Conservation (phyloP, 2,888 invertebrate species). For the Stenchaetothrips biformis region DNA sequence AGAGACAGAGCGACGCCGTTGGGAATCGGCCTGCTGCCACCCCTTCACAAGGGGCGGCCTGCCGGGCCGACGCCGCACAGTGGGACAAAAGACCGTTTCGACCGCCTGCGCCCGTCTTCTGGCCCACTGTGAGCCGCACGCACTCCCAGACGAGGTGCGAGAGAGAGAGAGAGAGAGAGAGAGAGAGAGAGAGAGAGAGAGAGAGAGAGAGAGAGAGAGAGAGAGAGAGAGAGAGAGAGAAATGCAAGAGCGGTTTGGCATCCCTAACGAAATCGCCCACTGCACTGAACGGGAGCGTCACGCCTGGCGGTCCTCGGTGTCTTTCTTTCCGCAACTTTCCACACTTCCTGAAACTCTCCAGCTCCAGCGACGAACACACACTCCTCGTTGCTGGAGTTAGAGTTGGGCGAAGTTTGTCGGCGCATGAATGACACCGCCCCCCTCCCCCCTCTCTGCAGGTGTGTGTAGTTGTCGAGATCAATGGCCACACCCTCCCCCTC, state of each 20-base stretch:
- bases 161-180: conserved; percentile 28
- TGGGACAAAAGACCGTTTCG: too few relatives aligned
- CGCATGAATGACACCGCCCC: neutral
- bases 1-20: too few relatives aligned
- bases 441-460: conserved; percentile 15
- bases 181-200: conserved; percentile 27
- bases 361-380: neutral
- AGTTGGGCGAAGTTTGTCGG: neutral
- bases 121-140: neutral
- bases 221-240: conserved; percentile 28
- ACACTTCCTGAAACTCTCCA: neutral
- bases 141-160: neutral
- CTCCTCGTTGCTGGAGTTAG: neutral
- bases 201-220: conserved; percentile 31
- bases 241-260: neutral
- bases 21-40: too few relatives aligned
- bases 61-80: too few relatives aligned
- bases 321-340: neutral
- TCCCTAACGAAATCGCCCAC: neutral
- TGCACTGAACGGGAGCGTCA: too few relatives aligned
- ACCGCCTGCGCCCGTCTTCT: too few relatives aligned
- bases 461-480: neutral
- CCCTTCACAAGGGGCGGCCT: too few relatives aligned
- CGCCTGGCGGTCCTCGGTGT: too few relatives aligned
- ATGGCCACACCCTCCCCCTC: neutral